Evolutionary conservation across 2,888 invertebrate genomes (phyloP).

Genomic region (Papilio demoleus): DNA sequence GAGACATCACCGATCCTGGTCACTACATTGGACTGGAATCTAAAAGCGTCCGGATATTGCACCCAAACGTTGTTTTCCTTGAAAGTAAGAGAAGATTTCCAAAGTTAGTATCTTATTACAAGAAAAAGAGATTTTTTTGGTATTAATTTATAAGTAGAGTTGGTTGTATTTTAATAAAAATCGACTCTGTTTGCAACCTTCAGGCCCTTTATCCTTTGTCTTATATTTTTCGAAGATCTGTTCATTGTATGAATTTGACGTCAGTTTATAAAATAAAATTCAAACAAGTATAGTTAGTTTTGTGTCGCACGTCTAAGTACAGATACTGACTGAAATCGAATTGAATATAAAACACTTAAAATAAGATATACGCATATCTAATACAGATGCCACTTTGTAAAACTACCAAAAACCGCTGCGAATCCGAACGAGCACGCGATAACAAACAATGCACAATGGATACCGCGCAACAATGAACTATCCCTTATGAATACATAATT

Average conservation of each 20-base stretch:
- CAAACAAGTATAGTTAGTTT: not conserved
- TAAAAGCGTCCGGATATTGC: not conserved
- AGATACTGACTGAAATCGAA: not conserved
- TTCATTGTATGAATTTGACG: too few species aligned
- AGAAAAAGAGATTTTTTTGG: not conserved
- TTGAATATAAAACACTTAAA: conserved; percentile 9
- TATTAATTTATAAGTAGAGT: not conserved
- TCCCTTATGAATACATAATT: conserved; percentile 53
- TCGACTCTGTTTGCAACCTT: not conserved
- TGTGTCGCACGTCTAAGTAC: not conserved
- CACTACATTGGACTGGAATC: too few species aligned
- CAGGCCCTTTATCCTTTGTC: not conserved
- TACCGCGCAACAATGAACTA: conserved; percentile 54
- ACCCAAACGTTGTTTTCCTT: not conserved
- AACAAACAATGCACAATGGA: conserved; percentile 57
- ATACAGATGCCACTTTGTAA: conserved; percentile 43
- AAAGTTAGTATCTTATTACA: not conserved
- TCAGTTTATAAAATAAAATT: not conserved
- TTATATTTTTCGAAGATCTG: too few species aligned
- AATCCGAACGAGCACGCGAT: conserved; percentile 46
- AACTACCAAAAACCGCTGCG: conserved; percentile 47
- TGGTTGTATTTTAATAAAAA: not conserved
- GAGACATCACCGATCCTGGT: not conserved
- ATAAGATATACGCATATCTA: conserved; percentile 21
- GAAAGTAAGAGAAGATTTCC: not conserved